Evolutionary conservation across 2,888 invertebrate genomes (phyloP).

Genomic region (Calephelis perditalis): DNA sequence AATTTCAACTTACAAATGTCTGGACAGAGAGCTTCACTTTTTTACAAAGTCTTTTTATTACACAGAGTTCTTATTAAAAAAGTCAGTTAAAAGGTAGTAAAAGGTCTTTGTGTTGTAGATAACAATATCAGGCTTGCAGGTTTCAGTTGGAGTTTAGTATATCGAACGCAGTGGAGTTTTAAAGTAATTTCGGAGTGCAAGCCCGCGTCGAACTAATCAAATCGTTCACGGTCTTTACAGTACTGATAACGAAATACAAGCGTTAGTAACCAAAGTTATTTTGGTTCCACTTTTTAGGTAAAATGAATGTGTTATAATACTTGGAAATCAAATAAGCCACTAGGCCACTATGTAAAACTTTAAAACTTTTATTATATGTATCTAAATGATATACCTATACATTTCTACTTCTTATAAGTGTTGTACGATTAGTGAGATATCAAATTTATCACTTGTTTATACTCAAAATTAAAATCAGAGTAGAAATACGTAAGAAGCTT

Average conservation of each 20-base stretch:
- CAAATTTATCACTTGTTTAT: too few species aligned
- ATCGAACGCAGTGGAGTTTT: conserved; percentile 52
- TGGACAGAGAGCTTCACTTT: too few species aligned
- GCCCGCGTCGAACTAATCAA: conserved; percentile 73
- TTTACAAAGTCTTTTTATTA: too few species aligned
- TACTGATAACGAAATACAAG: conserved; percentile 54
- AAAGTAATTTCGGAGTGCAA: conserved; percentile 74
- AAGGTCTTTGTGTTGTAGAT: conserved; percentile 15
- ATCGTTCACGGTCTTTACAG: conserved; percentile 69
- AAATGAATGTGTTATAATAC: not conserved
- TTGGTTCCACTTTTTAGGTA: conserved; percentile 8
- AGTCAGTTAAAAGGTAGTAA: conserved; percentile 5
- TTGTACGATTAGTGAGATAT: too few species aligned
- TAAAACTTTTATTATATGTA: too few species aligned
- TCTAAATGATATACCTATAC: too few species aligned
- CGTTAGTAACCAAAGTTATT: conserved; percentile 23
- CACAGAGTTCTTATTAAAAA: not conserved
- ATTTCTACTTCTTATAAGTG: too few species aligned
- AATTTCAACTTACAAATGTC: too few species aligned
- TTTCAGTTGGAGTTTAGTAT: conserved; percentile 45
- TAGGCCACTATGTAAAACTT: too few species aligned
- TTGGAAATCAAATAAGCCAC: too few species aligned
- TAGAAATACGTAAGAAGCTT: too few species aligned
- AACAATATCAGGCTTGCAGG: conserved; percentile 47
- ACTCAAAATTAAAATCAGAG: too few species aligned